phyloP scores from a whole-genome alignment of 2,797 vertebrate genomes.

The Prionace glauca region DNA sequence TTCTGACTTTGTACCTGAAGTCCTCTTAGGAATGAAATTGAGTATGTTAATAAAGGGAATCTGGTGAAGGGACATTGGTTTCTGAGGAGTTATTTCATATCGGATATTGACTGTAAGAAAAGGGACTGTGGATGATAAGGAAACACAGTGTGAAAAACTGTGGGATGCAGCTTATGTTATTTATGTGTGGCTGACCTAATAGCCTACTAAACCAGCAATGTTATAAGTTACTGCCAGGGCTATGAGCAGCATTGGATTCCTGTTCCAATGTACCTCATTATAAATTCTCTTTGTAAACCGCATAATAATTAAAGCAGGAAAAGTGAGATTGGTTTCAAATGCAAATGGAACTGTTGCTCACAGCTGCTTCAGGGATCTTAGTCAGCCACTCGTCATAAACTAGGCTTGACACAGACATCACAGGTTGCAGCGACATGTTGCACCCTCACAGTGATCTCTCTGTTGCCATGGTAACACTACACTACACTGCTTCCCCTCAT shows the following conservation, averaged over 20 bases:
- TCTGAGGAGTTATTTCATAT: too few species aligned
- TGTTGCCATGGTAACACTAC: neutral
- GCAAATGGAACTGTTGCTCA: neutral
- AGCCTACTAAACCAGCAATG: neutral
- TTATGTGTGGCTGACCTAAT: neutral
- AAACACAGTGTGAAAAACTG: neutral
- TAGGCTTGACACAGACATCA: neutral
- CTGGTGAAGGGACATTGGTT: too few species aligned
- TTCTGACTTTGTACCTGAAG: too few species aligned
- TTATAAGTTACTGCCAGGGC: neutral
- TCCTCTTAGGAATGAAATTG: too few species aligned
- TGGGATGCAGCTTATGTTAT: neutral
- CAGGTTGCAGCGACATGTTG: neutral
- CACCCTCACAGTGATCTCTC: neutral
- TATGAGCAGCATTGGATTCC: neutral
- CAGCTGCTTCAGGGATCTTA: neutral
- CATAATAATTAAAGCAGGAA: neutral
- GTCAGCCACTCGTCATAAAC: neutral
- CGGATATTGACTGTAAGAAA: neutral
- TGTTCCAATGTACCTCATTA: neutral
- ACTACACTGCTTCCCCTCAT: neutral
- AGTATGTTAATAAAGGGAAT: too few species aligned
- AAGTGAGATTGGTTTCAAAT: neutral
- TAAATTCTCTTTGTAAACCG: neutral
- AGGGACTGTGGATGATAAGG: neutral